phyloP scores from a whole-genome alignment of 2,113 vertebrate genomes.

The Spheniscus mendiculus region DNA sequence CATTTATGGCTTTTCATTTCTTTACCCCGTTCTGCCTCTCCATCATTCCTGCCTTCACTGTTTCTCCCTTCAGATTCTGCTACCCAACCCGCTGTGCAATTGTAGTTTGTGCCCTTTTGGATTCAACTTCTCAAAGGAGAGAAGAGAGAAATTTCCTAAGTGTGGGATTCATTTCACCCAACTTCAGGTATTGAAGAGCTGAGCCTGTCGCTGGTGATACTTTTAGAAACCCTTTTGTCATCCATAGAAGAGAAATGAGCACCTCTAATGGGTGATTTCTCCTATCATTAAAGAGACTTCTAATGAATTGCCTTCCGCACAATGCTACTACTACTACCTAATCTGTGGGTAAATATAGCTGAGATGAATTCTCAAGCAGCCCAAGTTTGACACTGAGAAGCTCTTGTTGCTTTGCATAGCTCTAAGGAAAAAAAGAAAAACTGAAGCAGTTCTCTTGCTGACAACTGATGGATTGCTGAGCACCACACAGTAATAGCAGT shows the following conservation, averaged over 20 bases:
- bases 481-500: neutral
- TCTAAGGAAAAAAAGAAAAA: neutral
- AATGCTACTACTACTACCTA: neutral
- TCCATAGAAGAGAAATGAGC: neutral
- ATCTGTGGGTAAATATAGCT: neutral
- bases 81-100: neutral
- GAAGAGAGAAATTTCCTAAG: neutral
- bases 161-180: neutral
- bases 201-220: neutral
- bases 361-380: neutral
- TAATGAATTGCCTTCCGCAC: neutral
- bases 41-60: neutral
- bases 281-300: neutral
- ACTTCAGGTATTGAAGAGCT: neutral
- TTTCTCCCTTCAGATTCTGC: neutral
- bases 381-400: neutral
- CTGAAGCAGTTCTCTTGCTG: neutral
- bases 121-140: neutral
- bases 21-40: neutral
- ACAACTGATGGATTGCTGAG: neutral
- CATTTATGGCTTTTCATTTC: neutral
- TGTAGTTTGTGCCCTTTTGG: neutral
- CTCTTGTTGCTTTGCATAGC: neutral
- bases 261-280: neutral
- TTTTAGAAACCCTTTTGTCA: neutral